phyloP scores from a whole-genome alignment of 2,797 vertebrate genomes.

The Myiotriccus ornatus region DNA sequence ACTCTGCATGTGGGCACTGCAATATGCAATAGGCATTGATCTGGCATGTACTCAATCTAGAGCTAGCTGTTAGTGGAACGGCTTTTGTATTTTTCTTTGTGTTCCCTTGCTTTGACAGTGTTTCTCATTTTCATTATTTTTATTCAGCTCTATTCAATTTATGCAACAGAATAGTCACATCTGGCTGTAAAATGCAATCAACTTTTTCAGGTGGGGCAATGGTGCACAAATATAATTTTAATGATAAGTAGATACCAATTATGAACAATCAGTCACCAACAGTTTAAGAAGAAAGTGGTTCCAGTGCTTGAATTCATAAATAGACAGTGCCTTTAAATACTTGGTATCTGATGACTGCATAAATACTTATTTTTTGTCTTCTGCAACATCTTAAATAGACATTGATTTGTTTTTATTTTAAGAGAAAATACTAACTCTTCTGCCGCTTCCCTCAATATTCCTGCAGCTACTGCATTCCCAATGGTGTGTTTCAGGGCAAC shows the following conservation, averaged over 20 bases:
- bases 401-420: too few species aligned
- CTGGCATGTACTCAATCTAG: background rate
- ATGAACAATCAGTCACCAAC: background rate
- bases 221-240: constrained; percentile 1
- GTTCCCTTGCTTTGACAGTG: background rate
- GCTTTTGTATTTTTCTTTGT: background rate
- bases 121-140: background rate
- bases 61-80: background rate
- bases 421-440: background rate
- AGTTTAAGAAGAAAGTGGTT: background rate
- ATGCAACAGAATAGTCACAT: background rate
- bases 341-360: background rate
- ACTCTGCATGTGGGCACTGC: background rate
- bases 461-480: background rate
- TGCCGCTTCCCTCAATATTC: background rate
- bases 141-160: background rate
- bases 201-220: background rate
- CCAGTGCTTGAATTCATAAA: background rate
- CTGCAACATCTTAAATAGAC: background rate
- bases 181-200: background rate
- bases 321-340: background rate
- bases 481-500: background rate
- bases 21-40: background rate
- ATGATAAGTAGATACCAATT: constrained; percentile 1
- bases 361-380: background rate